Conservation (phyloP, 2,888 invertebrate species). For the Nymphalis c-album region DNA sequence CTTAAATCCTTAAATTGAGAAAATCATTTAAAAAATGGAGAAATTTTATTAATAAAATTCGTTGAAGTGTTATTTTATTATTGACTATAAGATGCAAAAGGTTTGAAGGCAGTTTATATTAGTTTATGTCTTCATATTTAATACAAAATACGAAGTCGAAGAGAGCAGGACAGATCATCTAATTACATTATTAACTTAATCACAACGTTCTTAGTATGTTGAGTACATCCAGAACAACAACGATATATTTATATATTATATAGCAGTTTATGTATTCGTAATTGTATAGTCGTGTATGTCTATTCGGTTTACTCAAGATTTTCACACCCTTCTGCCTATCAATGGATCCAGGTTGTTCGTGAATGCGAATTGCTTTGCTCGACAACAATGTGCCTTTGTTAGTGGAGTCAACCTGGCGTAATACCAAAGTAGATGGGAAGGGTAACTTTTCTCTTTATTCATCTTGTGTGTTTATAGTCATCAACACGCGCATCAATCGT, state of each 20-base stretch:
- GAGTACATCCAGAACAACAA: not conserved
- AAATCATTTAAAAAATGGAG: too few species aligned
- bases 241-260: not conserved
- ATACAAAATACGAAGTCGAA: too few species aligned
- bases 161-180: too few species aligned
- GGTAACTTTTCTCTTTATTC: slow-evolving; percentile 65
- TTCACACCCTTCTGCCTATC: slow-evolving; percentile 21
- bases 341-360: slow-evolving; percentile 36
- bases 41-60: too few species aligned
- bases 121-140: too few species aligned
- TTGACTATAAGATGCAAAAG: too few species aligned
- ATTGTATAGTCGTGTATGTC: not conserved
- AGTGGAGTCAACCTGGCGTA: slow-evolving; percentile 64
- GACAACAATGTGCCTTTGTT: slow-evolving; percentile 63
- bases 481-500: slow-evolving; percentile 54
- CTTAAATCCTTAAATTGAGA: too few species aligned
- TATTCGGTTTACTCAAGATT: slow-evolving; percentile 12
- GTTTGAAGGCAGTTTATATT: too few species aligned
- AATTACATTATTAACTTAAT: not conserved
- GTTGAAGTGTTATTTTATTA: too few species aligned
- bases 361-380: slow-evolving; percentile 52
- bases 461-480: slow-evolving; percentile 61
- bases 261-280: not conserved
- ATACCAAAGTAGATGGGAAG: slow-evolving; percentile 65
- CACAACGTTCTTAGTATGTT: not conserved